These are phyloP conservation scores for Pantherophis alleghaniensis DNA, from an alignment of 2,797 vertebrate genomes.

Conservation along the genomic window DNA sequence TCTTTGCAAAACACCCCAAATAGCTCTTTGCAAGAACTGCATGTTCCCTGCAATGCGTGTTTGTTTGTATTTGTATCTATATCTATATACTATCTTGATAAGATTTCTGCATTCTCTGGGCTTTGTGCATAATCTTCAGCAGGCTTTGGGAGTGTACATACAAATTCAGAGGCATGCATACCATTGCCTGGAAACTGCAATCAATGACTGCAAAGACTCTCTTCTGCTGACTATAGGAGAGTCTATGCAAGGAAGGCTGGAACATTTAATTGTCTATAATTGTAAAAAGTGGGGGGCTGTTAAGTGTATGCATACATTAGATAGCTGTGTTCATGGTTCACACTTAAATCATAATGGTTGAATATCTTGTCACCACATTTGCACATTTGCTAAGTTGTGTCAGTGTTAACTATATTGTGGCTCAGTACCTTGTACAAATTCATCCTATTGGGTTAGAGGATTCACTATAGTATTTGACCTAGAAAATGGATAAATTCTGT, in stretches of 20 bases:
- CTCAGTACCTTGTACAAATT: background rate
- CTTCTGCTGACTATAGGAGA: background rate
- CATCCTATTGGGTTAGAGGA: background rate
- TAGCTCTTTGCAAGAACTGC: background rate
- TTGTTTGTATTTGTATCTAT: background rate
- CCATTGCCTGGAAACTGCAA: background rate
- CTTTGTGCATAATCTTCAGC: background rate
- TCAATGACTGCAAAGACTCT: background rate
- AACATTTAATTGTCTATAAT: background rate
- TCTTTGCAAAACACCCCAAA: background rate
- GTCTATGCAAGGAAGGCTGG: background rate
- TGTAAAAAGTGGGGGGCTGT: background rate
- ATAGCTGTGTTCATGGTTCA: background rate
- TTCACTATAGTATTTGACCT: background rate
- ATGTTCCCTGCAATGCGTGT: background rate
- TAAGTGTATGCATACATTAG: background rate
- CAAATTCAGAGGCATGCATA: background rate
- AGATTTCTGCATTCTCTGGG: background rate
- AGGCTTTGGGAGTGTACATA: background rate
- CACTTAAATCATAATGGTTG: background rate
- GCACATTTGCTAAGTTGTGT: background rate
- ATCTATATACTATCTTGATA: background rate
- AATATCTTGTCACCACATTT: background rate
- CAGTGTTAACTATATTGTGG: background rate
- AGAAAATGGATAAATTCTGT: background rate